Evolutionary conservation across 2,888 invertebrate species (phyloP), one percentile per base, ranked within the genome.

Genomic region (Aphidoletes aphidimyza): DNA sequence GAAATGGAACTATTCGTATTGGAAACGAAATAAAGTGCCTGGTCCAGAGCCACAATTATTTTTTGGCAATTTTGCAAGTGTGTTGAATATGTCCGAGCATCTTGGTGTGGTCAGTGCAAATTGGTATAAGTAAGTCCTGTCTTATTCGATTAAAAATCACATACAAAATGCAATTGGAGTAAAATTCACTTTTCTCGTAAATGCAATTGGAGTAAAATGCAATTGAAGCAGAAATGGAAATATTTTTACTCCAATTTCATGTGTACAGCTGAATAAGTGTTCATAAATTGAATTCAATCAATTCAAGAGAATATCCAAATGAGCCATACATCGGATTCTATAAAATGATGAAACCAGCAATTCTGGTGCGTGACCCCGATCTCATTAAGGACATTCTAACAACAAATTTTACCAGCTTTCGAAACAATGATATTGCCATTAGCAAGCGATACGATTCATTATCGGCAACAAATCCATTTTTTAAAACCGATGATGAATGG

Each of bases 401-500:
- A 3, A 89, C 88, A 86, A 88, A 89, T 84, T 89, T 90, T 85
- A 86, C 86, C 34, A 85, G 86, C 85, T 90, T 90, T 86, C 88
- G 87, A 34, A 87, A 90, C 84, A 90, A 90, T 85, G 89, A 89
- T 84, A 85, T 89, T 9, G 78, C 87, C 14, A 85, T 89, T 8
- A 87, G 89, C 84, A 89, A 89, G 85, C 86, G 88, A 39, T 54
- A 85, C 0, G 91, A 91, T 85, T 90, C 91, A 0, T 85, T 91
- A 6, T 86, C 88, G 14, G 88, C 88, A 0, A 88, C 88, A 81
- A 89, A 89, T 87, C 89, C 89, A 0, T 89, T 91, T 86, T 86
- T 87, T 1, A 85, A 90, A n/a, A 89, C 88, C 83, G 89, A 90
- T 1, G 87, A 88, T 49, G 87, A 89, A 86, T 90, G 91, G 91